Evolutionary conservation across 2,888 invertebrate genomes (phyloP).

Genomic region (Dendrolimus houi): DNA sequence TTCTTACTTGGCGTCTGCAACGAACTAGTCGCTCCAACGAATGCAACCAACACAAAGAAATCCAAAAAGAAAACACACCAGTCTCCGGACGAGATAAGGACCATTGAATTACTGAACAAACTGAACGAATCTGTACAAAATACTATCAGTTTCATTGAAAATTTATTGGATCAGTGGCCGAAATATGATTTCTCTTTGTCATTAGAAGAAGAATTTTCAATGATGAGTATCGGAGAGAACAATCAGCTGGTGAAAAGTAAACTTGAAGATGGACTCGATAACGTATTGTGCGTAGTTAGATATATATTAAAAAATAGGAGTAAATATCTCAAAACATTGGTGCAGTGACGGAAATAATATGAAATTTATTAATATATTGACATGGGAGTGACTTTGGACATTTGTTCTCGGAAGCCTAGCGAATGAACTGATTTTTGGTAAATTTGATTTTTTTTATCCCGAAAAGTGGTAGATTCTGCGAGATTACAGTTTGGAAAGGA

Average conservation of each 20-base stretch:
- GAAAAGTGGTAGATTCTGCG: too few species aligned
- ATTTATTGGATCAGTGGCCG: constrained; percentile 59
- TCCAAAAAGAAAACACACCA: constrained; percentile 74
- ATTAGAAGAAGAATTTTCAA: constrained; percentile 49
- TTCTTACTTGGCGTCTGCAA: constrained; percentile 75
- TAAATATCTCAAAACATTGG: constrained; percentile 64
- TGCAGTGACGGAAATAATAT: constrained; percentile 34
- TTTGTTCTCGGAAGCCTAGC: too few species aligned
- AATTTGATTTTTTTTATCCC: too few species aligned
- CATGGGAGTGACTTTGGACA: too few species aligned
- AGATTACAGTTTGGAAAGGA: too few species aligned
- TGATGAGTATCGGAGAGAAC: constrained; percentile 43
- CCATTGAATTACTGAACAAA: constrained; percentile 37
- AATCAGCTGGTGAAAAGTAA: constrained; percentile 56
- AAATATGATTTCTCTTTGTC: constrained; percentile 36
- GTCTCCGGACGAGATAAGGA: constrained; percentile 58
- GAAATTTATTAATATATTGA: too few species aligned
- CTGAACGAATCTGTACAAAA: constrained; percentile 47
- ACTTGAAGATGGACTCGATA: constrained; percentile 63
- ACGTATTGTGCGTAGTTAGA: constrained; percentile 68
- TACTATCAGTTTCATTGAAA: constrained; percentile 48
- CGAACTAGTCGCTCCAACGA: constrained; percentile 65
- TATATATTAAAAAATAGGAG: constrained; percentile 72
- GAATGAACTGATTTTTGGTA: too few species aligned
- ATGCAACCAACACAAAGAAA: constrained; percentile 70